phyloP scores from a whole-genome alignment of 2,888 invertebrate genomes.

The Polydesmus complanatus region DNA sequence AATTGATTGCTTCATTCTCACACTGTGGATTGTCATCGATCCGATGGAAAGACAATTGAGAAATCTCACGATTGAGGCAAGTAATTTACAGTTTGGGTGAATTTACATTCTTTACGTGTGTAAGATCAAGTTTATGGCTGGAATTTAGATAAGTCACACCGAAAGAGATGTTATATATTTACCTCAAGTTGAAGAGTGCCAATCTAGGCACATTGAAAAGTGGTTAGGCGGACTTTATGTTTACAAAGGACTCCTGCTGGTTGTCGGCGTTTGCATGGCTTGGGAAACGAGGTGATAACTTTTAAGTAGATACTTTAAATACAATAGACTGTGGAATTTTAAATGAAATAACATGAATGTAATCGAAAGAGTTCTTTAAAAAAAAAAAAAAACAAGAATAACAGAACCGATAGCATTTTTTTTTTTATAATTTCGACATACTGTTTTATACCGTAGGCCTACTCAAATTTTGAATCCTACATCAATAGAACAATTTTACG shows the following conservation, averaged over 20 bases:
- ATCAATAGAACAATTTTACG: too few relatives aligned
- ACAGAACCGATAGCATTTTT: too few relatives aligned
- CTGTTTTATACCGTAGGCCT: too few relatives aligned
- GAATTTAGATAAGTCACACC: conserved; percentile 14
- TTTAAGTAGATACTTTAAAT: background rate
- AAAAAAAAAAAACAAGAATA: too few relatives aligned
- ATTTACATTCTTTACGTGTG: background rate
- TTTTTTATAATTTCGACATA: too few relatives aligned
- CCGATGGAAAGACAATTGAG: conserved; percentile 73
- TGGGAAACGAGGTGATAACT: conserved; percentile 62
- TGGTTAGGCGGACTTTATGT: conserved; percentile 83
- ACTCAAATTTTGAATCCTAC: too few relatives aligned
- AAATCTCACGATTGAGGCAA: conserved; percentile 58
- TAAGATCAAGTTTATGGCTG: background rate
- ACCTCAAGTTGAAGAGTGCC: conserved; percentile 69
- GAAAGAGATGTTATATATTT: conserved; percentile 30
- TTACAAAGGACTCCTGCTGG: conserved; percentile 73
- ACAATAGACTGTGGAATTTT: background rate
- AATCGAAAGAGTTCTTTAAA: too few relatives aligned
- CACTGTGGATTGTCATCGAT: conserved; percentile 70
- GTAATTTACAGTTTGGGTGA: too few relatives aligned
- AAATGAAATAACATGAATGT: too few relatives aligned
- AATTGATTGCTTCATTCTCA: conserved; percentile 67
- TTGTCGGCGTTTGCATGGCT: conserved; percentile 88
- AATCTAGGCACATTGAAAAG: conserved; percentile 69